Conservation (phyloP, 2,113 vertebrate genomes). For the Atrichornis clamosus region DNA sequence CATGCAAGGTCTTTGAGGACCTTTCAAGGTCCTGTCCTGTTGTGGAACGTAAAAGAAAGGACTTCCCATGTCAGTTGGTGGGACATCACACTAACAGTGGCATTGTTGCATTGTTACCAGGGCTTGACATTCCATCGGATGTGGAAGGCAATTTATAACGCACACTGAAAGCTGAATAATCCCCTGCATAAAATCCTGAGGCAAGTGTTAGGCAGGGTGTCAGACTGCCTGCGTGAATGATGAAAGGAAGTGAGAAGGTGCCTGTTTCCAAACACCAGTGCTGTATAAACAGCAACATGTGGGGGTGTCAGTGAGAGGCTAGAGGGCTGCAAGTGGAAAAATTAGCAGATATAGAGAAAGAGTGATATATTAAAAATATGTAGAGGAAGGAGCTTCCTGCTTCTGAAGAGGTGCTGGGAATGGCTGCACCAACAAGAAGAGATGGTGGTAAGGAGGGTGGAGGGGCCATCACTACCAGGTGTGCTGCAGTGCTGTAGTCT, state of each 20-base stretch:
- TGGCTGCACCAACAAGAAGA: not conserved
- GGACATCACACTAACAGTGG: not conserved
- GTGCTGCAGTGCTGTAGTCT: not conserved
- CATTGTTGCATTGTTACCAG: not conserved
- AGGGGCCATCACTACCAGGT: fast-evolving
- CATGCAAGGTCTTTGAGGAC: not conserved
- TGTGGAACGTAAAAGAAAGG: not conserved
- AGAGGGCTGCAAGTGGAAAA: not conserved
- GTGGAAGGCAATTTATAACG: not conserved
- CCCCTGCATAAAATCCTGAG: not conserved
- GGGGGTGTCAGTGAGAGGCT: not conserved
- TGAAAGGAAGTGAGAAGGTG: not conserved
- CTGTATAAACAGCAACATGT: not conserved
- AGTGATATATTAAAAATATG: not conserved
- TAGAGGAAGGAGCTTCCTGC: not conserved
- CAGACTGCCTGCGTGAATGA: not conserved
- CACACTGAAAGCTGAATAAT: not conserved
- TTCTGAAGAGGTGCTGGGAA: not conserved
- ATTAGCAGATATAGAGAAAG: not conserved
- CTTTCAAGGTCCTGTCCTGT: not conserved
- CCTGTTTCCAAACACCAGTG: slow-evolving; percentile 17
- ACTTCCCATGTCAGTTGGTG: not conserved
- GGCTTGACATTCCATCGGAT: not conserved
- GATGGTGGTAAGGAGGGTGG: not conserved
- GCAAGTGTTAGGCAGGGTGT: not conserved